Evolutionary conservation across 2,888 invertebrate species (phyloP).

Genomic region (Drosophila conformis): DNA sequence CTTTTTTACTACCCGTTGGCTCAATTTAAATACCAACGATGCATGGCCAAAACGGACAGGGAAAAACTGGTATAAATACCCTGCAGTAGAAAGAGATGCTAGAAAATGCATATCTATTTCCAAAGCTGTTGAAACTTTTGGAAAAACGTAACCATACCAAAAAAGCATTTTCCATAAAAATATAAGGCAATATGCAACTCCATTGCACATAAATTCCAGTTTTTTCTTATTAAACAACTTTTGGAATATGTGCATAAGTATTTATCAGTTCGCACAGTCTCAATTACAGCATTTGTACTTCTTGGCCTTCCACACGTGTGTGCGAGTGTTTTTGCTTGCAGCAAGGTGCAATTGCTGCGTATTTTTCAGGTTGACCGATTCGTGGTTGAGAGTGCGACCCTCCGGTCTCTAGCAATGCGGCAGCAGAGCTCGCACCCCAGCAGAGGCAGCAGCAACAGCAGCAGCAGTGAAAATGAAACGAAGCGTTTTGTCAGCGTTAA

Average conservation of each 20-base stretch:
- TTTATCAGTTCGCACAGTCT: constrained; percentile 15
- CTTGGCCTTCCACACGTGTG: constrained; percentile 11
- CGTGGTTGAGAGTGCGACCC: constrained; percentile 59
- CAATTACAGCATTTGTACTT: constrained; percentile 29
- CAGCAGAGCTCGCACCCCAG: constrained; percentile 70
- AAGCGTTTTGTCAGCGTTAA: constrained; percentile 67
- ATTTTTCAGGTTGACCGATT: constrained; percentile 82
- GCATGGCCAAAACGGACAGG: constrained; percentile 71
- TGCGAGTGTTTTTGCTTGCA: constrained; percentile 29
- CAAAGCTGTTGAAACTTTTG: neutral
- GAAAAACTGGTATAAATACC: constrained; percentile 44
- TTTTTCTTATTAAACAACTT: neutral
- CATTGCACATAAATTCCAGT: neutral
- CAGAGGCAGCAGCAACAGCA: neutral
- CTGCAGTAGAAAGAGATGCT: constrained; percentile 18
- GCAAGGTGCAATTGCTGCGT: constrained; percentile 78
- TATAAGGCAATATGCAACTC: neutral
- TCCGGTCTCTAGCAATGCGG: constrained; percentile 54
- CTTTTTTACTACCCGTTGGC: constrained; percentile 72
- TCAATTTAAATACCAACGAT: constrained; percentile 80
- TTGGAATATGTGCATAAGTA: constrained; percentile 5
- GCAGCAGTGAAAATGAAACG: constrained; percentile 53
- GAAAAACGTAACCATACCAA: neutral
- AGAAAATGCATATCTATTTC: constrained; percentile 1
- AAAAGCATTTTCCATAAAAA: neutral